Base-by-base conservation (phyloP, 2,113 vertebrate species). In the Todiramphus chloris region DNA sequence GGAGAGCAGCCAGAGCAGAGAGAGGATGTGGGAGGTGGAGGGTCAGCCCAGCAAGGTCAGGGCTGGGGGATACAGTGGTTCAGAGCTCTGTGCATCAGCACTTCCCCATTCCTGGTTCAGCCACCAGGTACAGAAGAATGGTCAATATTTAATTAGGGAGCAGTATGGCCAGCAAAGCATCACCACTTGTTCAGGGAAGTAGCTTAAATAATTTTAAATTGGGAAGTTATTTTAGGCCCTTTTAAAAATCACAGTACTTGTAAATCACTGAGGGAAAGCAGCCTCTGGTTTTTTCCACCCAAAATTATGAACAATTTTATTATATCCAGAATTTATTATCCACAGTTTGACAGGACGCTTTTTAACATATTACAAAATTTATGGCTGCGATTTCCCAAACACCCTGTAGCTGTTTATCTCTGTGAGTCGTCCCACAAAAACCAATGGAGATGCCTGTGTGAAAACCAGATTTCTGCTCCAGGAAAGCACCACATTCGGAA, bases 231-330 rank as follows among this genome's bases (percentile, higher is more conserved):
- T 73, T 67, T 18, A 35, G 44, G 13, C 24, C 41, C 44, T 43
- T 66, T 60, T 35, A 58, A 44, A 58, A 55, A 37, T 33, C 10
- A 55, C 11, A 62, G 46, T 35, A 8, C 2, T 15, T 44, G 53
- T 60, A 60, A 73, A 41, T 46, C 44, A 28, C 37, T 7, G 4
- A 30, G 30, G 39, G 27, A 76, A 81, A 58, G 5, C 18, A 24
- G 17, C 3, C n/a, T 39, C 2, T 7, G 35, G 3, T 0, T 11
- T 31, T 44, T n/a, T 16, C 3, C 1, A 3, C 27, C 24, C 6
- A 8, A 1, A 31, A 46, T 43, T 15, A 43, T 5, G 19, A 46
- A 41, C 15, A 44, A 30, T 21, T 77, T 48, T 13, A 20, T 58
- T 62, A 68, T 8, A 37, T 10, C 44, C 68, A 66, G 28, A 60